These are phyloP conservation scores for Zeus faber DNA, from an alignment of 2,113 vertebrate genomes.

Conservation along the genomic window DNA sequence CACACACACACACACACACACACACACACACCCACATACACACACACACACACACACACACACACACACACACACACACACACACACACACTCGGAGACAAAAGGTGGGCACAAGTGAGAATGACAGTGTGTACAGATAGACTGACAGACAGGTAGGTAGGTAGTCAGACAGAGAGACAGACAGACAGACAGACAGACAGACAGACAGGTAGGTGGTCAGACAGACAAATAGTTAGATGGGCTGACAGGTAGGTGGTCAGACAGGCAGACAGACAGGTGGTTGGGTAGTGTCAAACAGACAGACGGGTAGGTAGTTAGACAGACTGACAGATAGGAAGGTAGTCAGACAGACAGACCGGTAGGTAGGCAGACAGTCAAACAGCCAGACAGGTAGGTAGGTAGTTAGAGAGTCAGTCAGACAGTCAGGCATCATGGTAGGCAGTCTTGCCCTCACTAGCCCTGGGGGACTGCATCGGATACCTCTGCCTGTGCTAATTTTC, in stretches of 20 bases:
- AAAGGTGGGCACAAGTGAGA: too few species aligned
- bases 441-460: slow-evolving; percentile 1
- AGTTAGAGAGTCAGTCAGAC: neutral
- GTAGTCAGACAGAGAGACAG: neutral
- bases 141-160: too few species aligned
- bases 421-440: neutral
- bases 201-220: neutral
- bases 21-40: neutral
- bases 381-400: neutral
- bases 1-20: slow-evolving; percentile 6
- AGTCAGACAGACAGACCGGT: too few species aligned
- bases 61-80: neutral
- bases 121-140: too few species aligned
- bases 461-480: slow-evolving; percentile 20
- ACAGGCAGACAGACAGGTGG: neutral
- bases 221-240: too few species aligned
- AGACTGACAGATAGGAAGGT: too few species aligned
- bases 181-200: neutral
- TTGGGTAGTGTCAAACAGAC: too few species aligned
- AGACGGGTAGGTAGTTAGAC: too few species aligned
- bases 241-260: too few species aligned
- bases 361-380: neutral
- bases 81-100: too few species aligned
- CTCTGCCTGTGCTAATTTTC: slow-evolving; percentile 24
- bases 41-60: neutral